These are phyloP conservation scores for Andricus grossulariae DNA, from an alignment of 1,140 invertebrate genomes.

Conservation along the genomic window DNA sequence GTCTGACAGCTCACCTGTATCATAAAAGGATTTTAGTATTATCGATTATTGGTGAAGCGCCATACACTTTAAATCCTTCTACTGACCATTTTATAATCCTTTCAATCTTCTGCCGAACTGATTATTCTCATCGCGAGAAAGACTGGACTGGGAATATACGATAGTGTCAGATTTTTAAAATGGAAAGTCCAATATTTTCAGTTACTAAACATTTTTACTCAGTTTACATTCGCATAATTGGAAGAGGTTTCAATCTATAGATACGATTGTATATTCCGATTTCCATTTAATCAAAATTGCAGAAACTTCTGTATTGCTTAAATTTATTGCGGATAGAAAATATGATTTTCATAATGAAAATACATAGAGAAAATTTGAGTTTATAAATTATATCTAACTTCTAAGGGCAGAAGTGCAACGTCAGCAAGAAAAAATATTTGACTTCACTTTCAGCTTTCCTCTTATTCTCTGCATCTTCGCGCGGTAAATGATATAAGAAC, in stretches of 20 bases:
- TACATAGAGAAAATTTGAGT: neutral
- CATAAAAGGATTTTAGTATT: constrained; percentile 18
- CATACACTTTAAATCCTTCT: constrained; percentile 5
- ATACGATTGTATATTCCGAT: no score
- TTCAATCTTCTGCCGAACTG: neutral
- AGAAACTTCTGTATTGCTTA: neutral
- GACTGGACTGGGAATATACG: neutral
- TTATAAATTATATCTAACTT: neutral
- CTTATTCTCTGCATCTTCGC: constrained; percentile 22
- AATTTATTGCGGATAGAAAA: neutral
- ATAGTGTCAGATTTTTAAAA: neutral
- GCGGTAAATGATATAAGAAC: constrained; percentile 34
- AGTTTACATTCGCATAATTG: no score
- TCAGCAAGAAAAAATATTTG: neutral
- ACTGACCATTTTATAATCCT: constrained; percentile 5
- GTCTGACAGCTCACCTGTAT: neutral
- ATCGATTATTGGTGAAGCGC: constrained; percentile 20
- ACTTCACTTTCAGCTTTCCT: neutral
- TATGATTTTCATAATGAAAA: constrained; percentile 22
- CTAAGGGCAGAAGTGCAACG: neutral
- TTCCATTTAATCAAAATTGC: neutral
- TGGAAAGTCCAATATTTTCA: neutral
- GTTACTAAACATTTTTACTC: neutral
- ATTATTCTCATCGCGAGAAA: neutral
- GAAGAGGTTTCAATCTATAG: no score